phyloP scores from a whole-genome alignment of 1,140 invertebrate species.

The Papilio dardanus region DNA sequence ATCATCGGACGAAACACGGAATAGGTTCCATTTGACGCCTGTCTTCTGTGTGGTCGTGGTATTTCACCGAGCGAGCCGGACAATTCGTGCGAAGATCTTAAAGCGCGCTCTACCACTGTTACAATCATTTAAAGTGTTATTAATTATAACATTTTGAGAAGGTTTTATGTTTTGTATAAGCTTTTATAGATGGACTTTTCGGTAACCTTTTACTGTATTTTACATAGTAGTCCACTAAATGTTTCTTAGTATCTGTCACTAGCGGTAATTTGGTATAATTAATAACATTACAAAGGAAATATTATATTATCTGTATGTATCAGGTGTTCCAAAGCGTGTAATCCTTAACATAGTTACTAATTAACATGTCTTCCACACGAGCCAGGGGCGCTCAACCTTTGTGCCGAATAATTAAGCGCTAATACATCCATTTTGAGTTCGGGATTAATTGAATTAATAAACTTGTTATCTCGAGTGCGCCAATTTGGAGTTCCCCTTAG shows the following conservation, averaged over 20 bases:
- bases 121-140: no score
- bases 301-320: neutral
- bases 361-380: slow-evolving; percentile 46
- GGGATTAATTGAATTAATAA: slow-evolving; percentile 73
- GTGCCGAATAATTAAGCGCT: slow-evolving; percentile 48
- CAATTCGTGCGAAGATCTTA: no score
- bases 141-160: no score
- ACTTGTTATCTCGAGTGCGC: slow-evolving; percentile 63
- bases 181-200: no score
- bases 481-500: slow-evolving; percentile 52
- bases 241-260: no score
- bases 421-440: slow-evolving; percentile 51
- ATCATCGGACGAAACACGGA: no score
- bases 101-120: no score
- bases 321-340: slow-evolving; percentile 28
- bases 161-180: no score
- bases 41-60: no score
- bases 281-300: neutral
- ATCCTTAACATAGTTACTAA: slow-evolving; percentile 46
- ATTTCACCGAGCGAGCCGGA: no score
- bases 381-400: slow-evolving; percentile 45
- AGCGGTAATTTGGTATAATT: neutral
- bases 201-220: neutral
- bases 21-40: no score
- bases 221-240: no score